Evolutionary conservation across 2,888 invertebrate genomes (phyloP).

Genomic region (Pseudanteris insignis): DNA sequence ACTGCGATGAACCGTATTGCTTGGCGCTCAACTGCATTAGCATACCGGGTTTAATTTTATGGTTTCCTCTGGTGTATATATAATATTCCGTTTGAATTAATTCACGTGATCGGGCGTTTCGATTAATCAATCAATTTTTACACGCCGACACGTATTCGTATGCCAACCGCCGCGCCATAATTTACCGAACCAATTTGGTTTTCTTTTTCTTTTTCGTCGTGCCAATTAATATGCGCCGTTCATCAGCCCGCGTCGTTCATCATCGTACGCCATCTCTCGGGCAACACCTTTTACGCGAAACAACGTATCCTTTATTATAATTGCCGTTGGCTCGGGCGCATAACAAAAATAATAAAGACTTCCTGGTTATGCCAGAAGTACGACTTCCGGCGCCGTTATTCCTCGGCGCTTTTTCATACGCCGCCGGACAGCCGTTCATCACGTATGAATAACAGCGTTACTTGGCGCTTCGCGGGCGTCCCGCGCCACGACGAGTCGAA

Average conservation of each 20-base stretch:
- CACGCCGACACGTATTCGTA: no score
- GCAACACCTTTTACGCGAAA: constrained; percentile 20
- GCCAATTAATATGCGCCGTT: constrained; percentile 16
- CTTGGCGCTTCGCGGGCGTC: no score
- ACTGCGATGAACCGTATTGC: no score
- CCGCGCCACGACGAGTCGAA: no score
- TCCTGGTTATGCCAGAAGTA: constrained; percentile 36
- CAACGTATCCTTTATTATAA: constrained; percentile 27
- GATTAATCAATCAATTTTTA: no score
- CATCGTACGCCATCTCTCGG: constrained; percentile 1
- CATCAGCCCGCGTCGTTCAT: constrained; percentile 15
- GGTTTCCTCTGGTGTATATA: no score
- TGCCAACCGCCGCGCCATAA: neutral
- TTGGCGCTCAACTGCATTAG: no score
- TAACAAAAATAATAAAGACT: constrained; percentile 34
- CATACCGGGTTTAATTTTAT: no score
- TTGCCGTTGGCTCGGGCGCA: constrained; percentile 22
- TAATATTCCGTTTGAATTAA: no score
- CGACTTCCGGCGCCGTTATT: constrained; percentile 34
- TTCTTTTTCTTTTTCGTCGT: no score
- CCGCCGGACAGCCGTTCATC: constrained; percentile 39
- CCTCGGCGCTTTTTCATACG: constrained; percentile 15
- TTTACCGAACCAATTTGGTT: constrained; percentile 14
- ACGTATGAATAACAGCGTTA: constrained; percentile 32
- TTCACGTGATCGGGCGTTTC: no score